These are phyloP conservation scores for Geophilus truncorum DNA, from an alignment of 2,888 invertebrate species.

Conservation along the genomic window DNA sequence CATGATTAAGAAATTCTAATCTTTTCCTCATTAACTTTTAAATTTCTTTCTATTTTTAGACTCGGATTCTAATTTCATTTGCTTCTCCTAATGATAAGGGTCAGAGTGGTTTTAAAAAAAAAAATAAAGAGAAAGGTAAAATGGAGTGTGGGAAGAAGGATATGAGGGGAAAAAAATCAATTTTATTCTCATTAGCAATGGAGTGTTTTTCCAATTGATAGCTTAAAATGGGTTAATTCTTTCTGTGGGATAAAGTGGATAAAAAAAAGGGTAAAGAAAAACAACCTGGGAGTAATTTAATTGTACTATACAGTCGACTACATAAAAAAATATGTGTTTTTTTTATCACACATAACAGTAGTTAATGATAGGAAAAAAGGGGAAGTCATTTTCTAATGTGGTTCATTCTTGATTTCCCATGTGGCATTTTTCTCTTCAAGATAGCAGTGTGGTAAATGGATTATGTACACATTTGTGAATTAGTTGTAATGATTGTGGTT, in stretches of 20 bases:
- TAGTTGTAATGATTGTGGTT: not conserved
- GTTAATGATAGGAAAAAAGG: not conserved
- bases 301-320: too few relatives aligned
- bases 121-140: too few relatives aligned
- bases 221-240: not conserved
- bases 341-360: not conserved
- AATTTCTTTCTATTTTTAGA: not conserved
- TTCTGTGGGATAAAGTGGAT: not conserved
- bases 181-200: not conserved
- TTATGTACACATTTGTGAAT: not conserved
- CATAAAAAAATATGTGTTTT: not conserved
- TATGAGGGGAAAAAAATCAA: not conserved
- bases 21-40: not conserved
- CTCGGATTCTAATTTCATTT: not conserved
- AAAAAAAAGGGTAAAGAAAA: not conserved
- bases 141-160: too few relatives aligned
- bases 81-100: not conserved
- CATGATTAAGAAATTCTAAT: not conserved
- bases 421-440: not conserved
- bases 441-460: not conserved
- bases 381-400: not conserved
- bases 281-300: not conserved
- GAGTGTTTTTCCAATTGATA: not conserved
- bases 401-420: not conserved
- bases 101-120: not conserved